These are phyloP conservation scores for Campaea margaritaria DNA, from an alignment of 2,888 invertebrate species.

Conservation along the genomic window DNA sequence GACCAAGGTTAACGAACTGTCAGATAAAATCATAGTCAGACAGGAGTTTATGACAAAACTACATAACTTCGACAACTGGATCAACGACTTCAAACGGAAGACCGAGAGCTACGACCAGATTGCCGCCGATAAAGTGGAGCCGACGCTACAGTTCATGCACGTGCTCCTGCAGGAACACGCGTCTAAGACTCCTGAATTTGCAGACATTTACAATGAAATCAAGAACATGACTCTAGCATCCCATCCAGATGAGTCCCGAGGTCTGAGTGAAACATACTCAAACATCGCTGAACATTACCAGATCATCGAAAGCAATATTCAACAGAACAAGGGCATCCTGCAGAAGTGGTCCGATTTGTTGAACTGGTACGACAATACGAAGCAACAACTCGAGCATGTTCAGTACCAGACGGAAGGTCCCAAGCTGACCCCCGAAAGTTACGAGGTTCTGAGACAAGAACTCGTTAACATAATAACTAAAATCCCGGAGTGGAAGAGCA, in stretches of 20 bases:
- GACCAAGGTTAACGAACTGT: conserved; percentile 90
- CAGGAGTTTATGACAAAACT: conserved; percentile 94
- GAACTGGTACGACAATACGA: conserved; percentile 92
- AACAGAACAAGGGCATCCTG: conserved; percentile 89
- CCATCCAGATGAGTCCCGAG: conserved; percentile 90
- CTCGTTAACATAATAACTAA: conserved; percentile 88
- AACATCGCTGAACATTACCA: conserved; percentile 91
- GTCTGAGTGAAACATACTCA: conserved; percentile 90
- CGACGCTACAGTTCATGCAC: conserved; percentile 91
- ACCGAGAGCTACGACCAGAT: conserved; percentile 92
- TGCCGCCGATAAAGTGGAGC: conserved; percentile 92
- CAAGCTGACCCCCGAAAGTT: conserved; percentile 88
- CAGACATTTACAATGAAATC: conserved; percentile 92
- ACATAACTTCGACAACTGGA: conserved; percentile 92
- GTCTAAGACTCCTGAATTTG: conserved; percentile 91
- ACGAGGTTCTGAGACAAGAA: conserved; percentile 89
- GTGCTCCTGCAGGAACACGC: conserved; percentile 93
- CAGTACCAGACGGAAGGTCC: conserved; percentile 92
- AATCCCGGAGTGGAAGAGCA: conserved; percentile 89
- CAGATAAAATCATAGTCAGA: conserved; percentile 91
- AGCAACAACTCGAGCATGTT: conserved; percentile 91
- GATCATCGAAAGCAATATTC: conserved; percentile 89
- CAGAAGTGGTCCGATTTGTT: conserved; percentile 94
- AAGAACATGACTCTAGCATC: conserved; percentile 90
- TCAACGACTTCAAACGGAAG: conserved; percentile 89